Conservation (phyloP, 2,888 invertebrate genomes). For the Cantharis rustica region DNA sequence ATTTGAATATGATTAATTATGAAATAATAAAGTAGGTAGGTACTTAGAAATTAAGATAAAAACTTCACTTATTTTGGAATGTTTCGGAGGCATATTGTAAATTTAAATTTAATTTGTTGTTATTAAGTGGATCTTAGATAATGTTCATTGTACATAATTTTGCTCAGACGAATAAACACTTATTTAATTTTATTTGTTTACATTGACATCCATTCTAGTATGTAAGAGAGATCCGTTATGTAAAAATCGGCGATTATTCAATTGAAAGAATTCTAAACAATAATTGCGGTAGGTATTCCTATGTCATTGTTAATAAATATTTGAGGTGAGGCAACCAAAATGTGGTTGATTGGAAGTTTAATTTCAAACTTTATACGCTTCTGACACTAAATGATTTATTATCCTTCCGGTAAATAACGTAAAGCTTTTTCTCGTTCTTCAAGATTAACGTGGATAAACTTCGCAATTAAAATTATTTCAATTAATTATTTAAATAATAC, state of each 20-base stretch:
- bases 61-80: neutral
- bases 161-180: neutral
- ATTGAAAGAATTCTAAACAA: neutral
- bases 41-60: neutral
- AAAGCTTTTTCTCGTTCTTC: neutral
- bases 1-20: neutral
- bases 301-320: neutral
- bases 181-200: neutral
- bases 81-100: no score
- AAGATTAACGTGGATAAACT: neutral
- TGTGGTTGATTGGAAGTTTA: constrained; percentile 9
- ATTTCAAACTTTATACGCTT: constrained; percentile 13
- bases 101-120: neutral
- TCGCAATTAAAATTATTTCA: neutral
- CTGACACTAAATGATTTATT: constrained; percentile 13
- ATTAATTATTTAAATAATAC: neutral
- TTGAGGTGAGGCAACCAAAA: neutral
- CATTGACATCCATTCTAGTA: neutral
- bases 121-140: neutral
- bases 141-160: neutral
- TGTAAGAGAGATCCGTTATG: neutral
- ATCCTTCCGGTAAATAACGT: neutral
- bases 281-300: neutral
- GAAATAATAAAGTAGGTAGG: neutral
- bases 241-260: neutral